Base-by-base conservation (phyloP, 2,113 vertebrate genomes). In the Ramphastos sulfuratus region DNA sequence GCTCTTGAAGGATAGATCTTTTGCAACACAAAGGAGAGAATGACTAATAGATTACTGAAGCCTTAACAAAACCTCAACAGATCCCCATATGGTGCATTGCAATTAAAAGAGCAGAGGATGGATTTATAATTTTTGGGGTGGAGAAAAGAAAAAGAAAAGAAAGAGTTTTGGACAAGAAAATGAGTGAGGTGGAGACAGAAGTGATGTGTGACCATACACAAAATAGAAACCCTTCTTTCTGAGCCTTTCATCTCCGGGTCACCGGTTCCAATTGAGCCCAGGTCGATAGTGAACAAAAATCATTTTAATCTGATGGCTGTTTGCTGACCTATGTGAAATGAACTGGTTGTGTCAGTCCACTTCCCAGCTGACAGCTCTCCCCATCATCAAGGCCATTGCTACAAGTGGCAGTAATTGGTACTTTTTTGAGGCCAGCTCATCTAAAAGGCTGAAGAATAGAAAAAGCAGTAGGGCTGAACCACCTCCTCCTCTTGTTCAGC, bases 291-390 rank as follows among this genome's bases (percentile, higher is more conserved):
- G 67, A 97, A 97, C 96, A 97, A 96, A 97, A 97, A 97, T 96
- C 93, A 97, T 96, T 97, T 97, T 97, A 95, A 96, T 96, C 96
- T 94, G 86, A 94, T 97, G 94, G 92, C 90, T 96, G 92, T 95
- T 97, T 97, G 96, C 94, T 97, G 96, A 97, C 96, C 96, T 96
- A 91, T 96, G 94, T 95, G 96, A 96, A 96, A 94, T 97, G 92
- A 96, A 93, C 95, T 96, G 93, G 92, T 96, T 96, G 81, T 96
- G 93, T 92, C 92, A 96, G 94, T 91, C 95, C 94, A 95, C 95
- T 97, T 94, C 84, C 93, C 94, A 94, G 93, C 93, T 95, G 96
- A 96, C 93, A 96, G 94, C 86, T 96, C 81, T 96, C 92, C 85
- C 86, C 73, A 64, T 63, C 94, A 94, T 96, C 95, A 95, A 94